Evolutionary conservation across 2,113 vertebrate genomes (phyloP), one percentile per base, ranked within the genome.

Genomic region (Anthoscopus minutus): DNA sequence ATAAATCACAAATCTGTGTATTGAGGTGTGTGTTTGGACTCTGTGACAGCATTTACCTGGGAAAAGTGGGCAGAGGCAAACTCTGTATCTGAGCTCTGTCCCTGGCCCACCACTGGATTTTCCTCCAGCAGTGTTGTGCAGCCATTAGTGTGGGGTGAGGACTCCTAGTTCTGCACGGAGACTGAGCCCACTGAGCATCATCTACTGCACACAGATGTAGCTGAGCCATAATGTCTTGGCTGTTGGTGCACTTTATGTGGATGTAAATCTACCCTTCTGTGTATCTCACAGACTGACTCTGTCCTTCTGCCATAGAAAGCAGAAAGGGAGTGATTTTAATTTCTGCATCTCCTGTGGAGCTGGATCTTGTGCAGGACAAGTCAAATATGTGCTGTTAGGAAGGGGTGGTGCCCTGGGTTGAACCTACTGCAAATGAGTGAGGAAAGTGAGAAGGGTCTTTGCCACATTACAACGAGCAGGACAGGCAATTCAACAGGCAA

Each of bases 361-460:
- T 65, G 70, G 35, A 66, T 57, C 24, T 57, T 31, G 24, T 0
- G 0, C 24, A 48, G 51, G 10, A 42, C 15, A 48, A 24, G 37
- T 11, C 51, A 74, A 57, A 57, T 10, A 40, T 6, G 35, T 7
- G 24, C 16, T 42, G 20, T 20, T 24, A 66, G 82, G 50, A n/a
- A 30, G 20, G 60, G 24, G 2, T 35, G 20, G 60, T 42, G 42
- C 30, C 51, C 50, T 74, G 42, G 30, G 13, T n/a, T 57, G 24
- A 48, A 9, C 13, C 2, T 16, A 15, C 13, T 14, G 15, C 19
- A 40, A 10, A 25, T 4, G 10, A 40, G 10, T 0, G 1, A 40
- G 40, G n/a, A 47, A 65, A 65, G 30, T 16, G 35, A 48, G 30
- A 24, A 57, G 35, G 13, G 42, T 35, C n/a, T 65, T 64, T 57